A percentile compares a stretch with the other conserved stretches of the same genome.
phyloP scores from a whole-genome alignment of 2,888 invertebrate species.

The Hecatera dysodea region DNA sequence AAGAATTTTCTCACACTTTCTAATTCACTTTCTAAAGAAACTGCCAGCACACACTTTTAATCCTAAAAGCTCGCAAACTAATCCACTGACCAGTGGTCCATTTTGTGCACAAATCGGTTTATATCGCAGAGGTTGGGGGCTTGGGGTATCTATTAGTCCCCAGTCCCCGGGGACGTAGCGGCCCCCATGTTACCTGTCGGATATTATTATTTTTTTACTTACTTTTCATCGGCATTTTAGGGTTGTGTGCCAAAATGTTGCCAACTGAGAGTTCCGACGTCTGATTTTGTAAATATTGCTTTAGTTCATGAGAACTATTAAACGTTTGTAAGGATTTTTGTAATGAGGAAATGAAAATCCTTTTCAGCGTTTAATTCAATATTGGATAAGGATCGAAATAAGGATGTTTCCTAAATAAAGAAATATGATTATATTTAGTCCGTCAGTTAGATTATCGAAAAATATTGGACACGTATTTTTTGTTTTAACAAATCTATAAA shows the following conservation, averaged over 20 bases:
- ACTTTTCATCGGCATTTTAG: slow-evolving; percentile 58
- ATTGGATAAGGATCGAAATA: too few relatives aligned
- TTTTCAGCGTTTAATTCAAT: not conserved
- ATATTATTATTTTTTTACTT: slow-evolving; percentile 62
- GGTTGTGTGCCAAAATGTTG: slow-evolving; percentile 31
- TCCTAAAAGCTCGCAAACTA: slow-evolving; percentile 63
- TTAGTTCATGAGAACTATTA: not conserved
- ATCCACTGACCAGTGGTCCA: slow-evolving; percentile 67
- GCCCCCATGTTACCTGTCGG: slow-evolving; percentile 62
- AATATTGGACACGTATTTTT: too few relatives aligned
- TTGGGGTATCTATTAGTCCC: slow-evolving; percentile 59
- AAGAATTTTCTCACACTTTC: slow-evolving; percentile 22
- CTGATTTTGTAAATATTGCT: slow-evolving; percentile 17
- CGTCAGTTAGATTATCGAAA: too few relatives aligned
- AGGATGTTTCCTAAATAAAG: too few relatives aligned
- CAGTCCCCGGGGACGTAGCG: slow-evolving; percentile 51
- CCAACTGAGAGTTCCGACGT: not conserved
- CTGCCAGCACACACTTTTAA: slow-evolving; percentile 44
- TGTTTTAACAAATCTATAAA: too few relatives aligned
- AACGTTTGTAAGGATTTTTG: not conserved
- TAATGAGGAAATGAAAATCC: not conserved
- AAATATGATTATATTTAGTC: too few relatives aligned
- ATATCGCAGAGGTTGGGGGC: slow-evolving; percentile 40
- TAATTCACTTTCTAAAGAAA: slow-evolving; percentile 45
- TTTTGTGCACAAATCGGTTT: slow-evolving; percentile 64